A percentile compares a stretch with the other conserved stretches of the same genome.
phyloP scores from a whole-genome alignment of 2,888 invertebrate genomes.

The Agrotis exclamationis region DNA sequence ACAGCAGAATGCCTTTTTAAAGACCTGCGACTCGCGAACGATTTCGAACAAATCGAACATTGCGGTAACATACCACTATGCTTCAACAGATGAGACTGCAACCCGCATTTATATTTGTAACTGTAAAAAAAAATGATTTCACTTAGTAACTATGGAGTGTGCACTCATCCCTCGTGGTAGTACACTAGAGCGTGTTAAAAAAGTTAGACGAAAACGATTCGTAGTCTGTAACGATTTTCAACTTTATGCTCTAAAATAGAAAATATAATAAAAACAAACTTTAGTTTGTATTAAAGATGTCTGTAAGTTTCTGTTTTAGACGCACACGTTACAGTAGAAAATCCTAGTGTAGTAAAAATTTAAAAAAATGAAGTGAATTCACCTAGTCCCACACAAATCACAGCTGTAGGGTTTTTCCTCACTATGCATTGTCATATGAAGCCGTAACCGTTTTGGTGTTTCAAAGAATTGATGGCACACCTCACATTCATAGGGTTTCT shows the following conservation, averaged over 20 bases:
- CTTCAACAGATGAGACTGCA: slow-evolving; percentile 68
- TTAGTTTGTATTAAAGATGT: no score
- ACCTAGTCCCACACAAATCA: slow-evolving; percentile 70
- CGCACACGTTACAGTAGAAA: no score
- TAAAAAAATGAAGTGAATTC: background rate
- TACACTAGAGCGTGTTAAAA: no score
- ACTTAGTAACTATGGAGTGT: background rate
- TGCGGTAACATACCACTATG: slow-evolving; percentile 66
- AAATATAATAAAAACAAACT: no score
- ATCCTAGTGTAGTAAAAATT: no score
- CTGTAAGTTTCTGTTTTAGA: no score
- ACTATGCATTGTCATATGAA: slow-evolving; percentile 76
- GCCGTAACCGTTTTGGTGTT: slow-evolving; percentile 59
- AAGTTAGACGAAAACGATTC: no score
- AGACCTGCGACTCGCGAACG: slow-evolving; percentile 54
- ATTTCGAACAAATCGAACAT: slow-evolving; percentile 63
- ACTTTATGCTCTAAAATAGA: no score
- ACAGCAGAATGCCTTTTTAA: slow-evolving; percentile 65
- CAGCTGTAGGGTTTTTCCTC: slow-evolving; percentile 73
- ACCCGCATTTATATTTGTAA: slow-evolving; percentile 73
- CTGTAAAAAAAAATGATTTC: slow-evolving; percentile 39
- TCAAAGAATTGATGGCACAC: slow-evolving; percentile 73
- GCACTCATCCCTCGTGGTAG: no score
- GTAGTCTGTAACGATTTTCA: no score
- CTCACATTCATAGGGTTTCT: slow-evolving; percentile 71